Evolutionary conservation across 2,113 vertebrate genomes (phyloP), one percentile per base, ranked within the genome.

Genomic region (Odontesthes bonariensis): DNA sequence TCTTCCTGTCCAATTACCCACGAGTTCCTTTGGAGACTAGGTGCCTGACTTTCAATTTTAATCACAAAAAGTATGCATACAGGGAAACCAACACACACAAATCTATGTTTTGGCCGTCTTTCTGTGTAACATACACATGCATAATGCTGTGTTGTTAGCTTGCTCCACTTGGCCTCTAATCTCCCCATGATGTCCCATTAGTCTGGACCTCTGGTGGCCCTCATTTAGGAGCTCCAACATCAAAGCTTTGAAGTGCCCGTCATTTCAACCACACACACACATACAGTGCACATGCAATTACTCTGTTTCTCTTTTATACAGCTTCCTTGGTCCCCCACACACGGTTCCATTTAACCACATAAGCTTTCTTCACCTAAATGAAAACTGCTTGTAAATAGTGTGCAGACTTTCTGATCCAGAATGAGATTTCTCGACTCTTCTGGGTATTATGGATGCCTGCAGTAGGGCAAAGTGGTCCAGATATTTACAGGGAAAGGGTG

Each of bases 111-210:
- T 64, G 46, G 74, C 54, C 76, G 27, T 22, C n/a, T 17, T 8
- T 54, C 35, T 32, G 27, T 61, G 23, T 66, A 79, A 82, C 83
- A 76, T 33, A 71, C 83, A 81, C 80, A 82, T 49, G 78, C 72
- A 84, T 80, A 86, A 75, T 63, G 51, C 74, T 23, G 68, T 77
- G 83, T 82, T 88, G 85, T 74, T 72, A 81, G 85, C 59, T 74
- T 42, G 79, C 85, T 85, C 62, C 79, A 87, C 72, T 83, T 83
- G 83, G 83, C 78, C 89, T 94, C 90, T 94, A 89, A 94, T 94
- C 93, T 93, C 92, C 81, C 80, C 92, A 92, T 95, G 94, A 91
- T 89, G 91, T 93, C 93, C 93, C 91, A 95, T 95, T 95, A 94
- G 92, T 85, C 68, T 55, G 85, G 93, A 94, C 92, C 93, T 94